These are phyloP conservation scores for Rhamphomyia laevipes DNA, from an alignment of 2,888 invertebrate genomes.

Conservation along the genomic window DNA sequence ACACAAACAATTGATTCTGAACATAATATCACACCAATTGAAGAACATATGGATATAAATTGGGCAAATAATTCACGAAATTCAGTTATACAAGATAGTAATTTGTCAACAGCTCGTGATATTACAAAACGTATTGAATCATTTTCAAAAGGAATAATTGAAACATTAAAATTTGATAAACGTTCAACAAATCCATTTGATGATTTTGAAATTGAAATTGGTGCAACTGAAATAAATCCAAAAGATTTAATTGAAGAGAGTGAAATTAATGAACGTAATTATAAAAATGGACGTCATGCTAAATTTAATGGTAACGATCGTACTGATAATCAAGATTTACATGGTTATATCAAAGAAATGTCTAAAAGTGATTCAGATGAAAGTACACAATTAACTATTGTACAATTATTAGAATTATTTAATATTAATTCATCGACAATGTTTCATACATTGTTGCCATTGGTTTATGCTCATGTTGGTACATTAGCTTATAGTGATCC, in stretches of 20 bases:
- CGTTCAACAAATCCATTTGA: conserved; percentile 38
- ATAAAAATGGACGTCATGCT: conserved; percentile 29
- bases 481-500: conserved; percentile 68
- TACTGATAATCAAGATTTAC: conserved; percentile 20
- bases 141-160: conserved; percentile 38
- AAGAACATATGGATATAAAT: conserved; percentile 38
- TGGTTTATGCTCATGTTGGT: conserved; percentile 73
- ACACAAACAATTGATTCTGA: conserved; percentile 39
- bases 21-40: conserved; percentile 38
- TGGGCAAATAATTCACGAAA: conserved; percentile 37
- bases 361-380: conserved; percentile 33
- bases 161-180: conserved; percentile 37
- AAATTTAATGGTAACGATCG: conserved; percentile 36
- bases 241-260: conserved; percentile 33
- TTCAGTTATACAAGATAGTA: conserved; percentile 29
- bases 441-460: conserved; percentile 69
- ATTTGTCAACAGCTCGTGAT: conserved; percentile 33
- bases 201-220: conserved; percentile 37
- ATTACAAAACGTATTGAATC: conserved; percentile 37
- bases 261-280: conserved; percentile 28
- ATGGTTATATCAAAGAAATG: conserved; percentile 20
- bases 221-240: conserved; percentile 35
- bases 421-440: conserved; percentile 36
- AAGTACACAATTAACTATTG: conserved; percentile 24
- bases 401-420: conserved; percentile 35